Base-by-base conservation (phyloP, 2,797 vertebrate species). In the Bryconaethiops microstoma region DNA sequence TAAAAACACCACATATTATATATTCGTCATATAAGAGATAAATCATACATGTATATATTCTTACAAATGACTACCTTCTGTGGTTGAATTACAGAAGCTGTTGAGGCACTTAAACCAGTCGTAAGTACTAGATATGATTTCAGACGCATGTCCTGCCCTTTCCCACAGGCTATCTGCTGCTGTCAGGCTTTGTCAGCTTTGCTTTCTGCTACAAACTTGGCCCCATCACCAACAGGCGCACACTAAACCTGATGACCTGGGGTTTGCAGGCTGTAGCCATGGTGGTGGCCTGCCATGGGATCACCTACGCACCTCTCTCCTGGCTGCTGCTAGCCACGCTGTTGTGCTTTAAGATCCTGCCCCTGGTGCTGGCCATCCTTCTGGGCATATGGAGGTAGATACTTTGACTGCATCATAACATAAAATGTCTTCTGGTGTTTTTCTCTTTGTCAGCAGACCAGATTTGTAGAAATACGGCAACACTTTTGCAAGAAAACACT, bases 141-240 rank as follows among this genome's bases (percentile, higher is more conserved):
- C 10, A 42, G 55, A 62, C 39, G 5, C 59, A 48, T 42, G 55
- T 57, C 6, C 63, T 67, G 39, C 76, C 8, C 57, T 65, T 68
- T 10, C 67, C 82, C 74, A 2, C 89, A 95, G 95, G 89, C 17
- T 95, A 95, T 72, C 35, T 93, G 62, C 65, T 93, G 71, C 68
- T 87, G 12, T 88, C 90, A 1, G 93, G 93, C 55, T 76, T 83
- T 0, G 1, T 85, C 79, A 95, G 94, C 84, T 93, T 95, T 85
- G 84, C 84, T 0, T 21, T 90, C 42, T 96, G 94, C 84, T 94
- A 95, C 80, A 92, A 86, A 76, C 93, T 87, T 0, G 94, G 95
- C 17, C 93, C 94, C 0, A 87, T 93, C 9, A 87, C 84, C 35
- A 86, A 89, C 0, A 86, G 90, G n/a, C 81, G 74, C 60, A 93